Conservation (phyloP, 2,888 invertebrate genomes). For the Trilocha varians region DNA sequence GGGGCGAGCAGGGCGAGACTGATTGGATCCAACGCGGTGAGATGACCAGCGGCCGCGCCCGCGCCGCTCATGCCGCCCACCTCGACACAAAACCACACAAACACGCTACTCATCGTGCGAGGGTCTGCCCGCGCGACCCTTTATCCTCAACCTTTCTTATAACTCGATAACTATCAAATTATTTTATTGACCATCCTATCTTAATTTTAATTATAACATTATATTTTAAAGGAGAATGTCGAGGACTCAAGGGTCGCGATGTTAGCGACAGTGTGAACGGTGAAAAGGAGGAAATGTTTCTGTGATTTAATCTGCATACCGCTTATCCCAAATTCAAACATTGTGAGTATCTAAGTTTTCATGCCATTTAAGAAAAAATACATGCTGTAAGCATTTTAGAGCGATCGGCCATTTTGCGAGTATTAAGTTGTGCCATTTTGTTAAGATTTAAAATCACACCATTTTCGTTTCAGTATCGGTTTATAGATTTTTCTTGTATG, state of each 20-base stretch:
- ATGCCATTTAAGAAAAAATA: slow-evolving; percentile 63
- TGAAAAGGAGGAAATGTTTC: slow-evolving; percentile 43
- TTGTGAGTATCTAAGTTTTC: slow-evolving; percentile 58
- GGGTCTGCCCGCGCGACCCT: slow-evolving; percentile 30
- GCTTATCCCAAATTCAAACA: slow-evolving; percentile 56
- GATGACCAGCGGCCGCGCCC: slow-evolving; percentile 70
- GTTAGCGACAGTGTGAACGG: slow-evolving; percentile 59
- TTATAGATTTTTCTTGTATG: too few relatives aligned
- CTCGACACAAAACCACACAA: slow-evolving; percentile 75
- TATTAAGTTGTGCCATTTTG: slow-evolving; percentile 56
- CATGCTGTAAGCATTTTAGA: slow-evolving; percentile 65
- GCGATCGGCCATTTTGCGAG: slow-evolving; percentile 57
- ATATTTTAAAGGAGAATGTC: slow-evolving; percentile 49
- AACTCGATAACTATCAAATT: too few relatives aligned
- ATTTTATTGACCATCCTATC: too few relatives aligned
- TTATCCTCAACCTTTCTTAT: slow-evolving; percentile 31
- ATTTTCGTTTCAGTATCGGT: neutral
- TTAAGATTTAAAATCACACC: neutral
- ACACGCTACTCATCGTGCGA: slow-evolving; percentile 70
- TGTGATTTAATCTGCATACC: slow-evolving; percentile 59
- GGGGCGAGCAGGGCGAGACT: slow-evolving; percentile 70
- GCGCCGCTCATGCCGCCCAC: slow-evolving; percentile 74
- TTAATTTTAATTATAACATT: too few relatives aligned
- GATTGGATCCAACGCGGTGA: slow-evolving; percentile 73
- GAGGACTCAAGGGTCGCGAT: slow-evolving; percentile 47